Evolutionary conservation across 2,797 vertebrate genomes (phyloP).

Genomic region (Hemibagrus guttatus): DNA sequence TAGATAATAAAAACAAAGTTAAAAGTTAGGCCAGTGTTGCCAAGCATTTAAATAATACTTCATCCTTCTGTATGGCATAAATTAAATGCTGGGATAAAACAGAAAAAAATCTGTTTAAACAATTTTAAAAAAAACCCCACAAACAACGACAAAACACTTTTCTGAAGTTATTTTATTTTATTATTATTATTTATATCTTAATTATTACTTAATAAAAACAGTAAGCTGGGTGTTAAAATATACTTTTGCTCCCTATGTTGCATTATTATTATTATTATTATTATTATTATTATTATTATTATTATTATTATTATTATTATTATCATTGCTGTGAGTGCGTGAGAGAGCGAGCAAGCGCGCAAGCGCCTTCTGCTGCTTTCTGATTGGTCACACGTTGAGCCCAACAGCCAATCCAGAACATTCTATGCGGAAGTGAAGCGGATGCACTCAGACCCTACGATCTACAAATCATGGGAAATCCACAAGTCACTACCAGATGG

Average conservation of each 20-base stretch:
- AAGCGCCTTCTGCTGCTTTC: background rate
- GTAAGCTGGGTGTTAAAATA: background rate
- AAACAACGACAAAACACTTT: background rate
- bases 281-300: background rate
- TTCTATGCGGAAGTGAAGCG: background rate
- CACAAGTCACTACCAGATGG: accelerated
- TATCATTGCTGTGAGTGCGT: background rate
- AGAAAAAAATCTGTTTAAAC: too few species aligned
- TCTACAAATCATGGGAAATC: background rate
- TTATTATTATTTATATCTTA: background rate
- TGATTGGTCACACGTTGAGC: background rate
- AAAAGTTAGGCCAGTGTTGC: background rate
- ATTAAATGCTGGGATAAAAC: background rate
- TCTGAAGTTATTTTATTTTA: background rate
- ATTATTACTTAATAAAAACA: background rate
- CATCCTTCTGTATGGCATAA: background rate
- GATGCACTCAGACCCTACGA: background rate
- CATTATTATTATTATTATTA: background rate
- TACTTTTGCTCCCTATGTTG: background rate
- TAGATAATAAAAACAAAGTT: background rate
- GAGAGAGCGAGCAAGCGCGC: too few species aligned
- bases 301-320: background rate
- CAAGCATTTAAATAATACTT: background rate
- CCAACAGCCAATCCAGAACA: constrained; percentile 4
- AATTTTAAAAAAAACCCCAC: too few species aligned